These are phyloP conservation scores for Halictus ligatus DNA, from an alignment of 2,888 invertebrate species.

Conservation along the genomic window DNA sequence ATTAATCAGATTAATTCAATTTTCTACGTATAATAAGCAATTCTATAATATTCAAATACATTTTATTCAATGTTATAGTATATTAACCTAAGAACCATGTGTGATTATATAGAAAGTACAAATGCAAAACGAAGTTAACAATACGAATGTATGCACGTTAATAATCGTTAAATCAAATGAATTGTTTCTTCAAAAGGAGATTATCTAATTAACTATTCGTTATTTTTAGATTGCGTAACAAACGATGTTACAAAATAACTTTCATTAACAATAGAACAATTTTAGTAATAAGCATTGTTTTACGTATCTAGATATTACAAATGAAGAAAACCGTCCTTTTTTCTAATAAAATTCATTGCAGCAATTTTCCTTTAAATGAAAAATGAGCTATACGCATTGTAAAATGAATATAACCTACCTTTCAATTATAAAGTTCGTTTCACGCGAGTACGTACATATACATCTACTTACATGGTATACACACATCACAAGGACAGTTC, in stretches of 20 bases:
- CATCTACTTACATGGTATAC: slow-evolving; percentile 11
- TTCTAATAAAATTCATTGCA: not conserved
- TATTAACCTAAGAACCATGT: slow-evolving; percentile 43
- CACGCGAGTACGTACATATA: slow-evolving; percentile 40
- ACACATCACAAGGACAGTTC: slow-evolving; percentile 7
- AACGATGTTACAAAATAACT: slow-evolving; percentile 42
- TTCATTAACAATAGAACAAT: not conserved
- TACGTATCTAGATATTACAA: not conserved
- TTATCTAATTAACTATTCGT: not conserved
- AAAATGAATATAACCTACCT: slow-evolving; percentile 63
- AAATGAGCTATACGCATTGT: slow-evolving; percentile 24
- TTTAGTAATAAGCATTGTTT: not conserved
- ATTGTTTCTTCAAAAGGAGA: not conserved
- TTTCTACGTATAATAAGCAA: not conserved
- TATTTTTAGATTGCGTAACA: slow-evolving; percentile 47
- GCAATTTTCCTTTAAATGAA: not conserved
- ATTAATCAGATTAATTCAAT: not conserved
- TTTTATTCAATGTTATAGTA: not conserved
- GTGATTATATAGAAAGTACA: not conserved
- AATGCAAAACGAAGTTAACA: not conserved
- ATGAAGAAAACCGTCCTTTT: not conserved
- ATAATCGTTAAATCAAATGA: slow-evolving; percentile 5
- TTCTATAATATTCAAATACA: slow-evolving; percentile 3
- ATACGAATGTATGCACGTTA: not conserved
- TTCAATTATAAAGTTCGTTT: slow-evolving; percentile 50